phyloP scores from a whole-genome alignment of 2,113 vertebrate species.

The Oreamnos americanus region DNA sequence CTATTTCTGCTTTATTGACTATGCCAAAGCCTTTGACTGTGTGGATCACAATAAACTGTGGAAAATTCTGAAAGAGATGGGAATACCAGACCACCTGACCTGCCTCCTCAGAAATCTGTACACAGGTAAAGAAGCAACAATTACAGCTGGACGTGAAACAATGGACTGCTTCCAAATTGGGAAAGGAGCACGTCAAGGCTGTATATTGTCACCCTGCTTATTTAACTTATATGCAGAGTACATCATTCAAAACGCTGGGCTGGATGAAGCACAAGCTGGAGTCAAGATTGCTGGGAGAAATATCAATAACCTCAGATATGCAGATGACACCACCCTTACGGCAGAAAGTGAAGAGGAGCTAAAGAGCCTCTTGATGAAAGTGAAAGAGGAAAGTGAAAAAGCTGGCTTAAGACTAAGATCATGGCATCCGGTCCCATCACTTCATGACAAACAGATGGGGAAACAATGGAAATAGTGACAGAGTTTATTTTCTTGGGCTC shows the following conservation, averaged over 20 bases:
- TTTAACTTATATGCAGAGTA: neutral
- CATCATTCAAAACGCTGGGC: too few species aligned
- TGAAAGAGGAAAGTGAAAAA: neutral
- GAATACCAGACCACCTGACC: neutral
- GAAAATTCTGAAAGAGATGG: neutral
- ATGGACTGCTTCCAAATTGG: neutral
- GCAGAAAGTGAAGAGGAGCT: too few species aligned
- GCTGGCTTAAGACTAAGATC: neutral
- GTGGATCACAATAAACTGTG: neutral
- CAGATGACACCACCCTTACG: too few species aligned
- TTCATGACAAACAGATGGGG: neutral
- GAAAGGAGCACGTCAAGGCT: neutral
- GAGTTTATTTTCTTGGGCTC: neutral
- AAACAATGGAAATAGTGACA: neutral
- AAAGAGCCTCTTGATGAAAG: too few species aligned
- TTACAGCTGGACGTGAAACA: rapidly evolving
- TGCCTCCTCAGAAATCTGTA: neutral
- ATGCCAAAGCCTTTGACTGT: neutral
- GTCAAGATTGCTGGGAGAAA: too few species aligned
- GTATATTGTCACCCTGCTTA: neutral
- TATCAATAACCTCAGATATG: too few species aligned
- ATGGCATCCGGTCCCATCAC: neutral
- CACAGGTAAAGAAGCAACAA: neutral
- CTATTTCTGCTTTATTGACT: neutral
- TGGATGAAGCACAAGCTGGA: too few species aligned